Conservation (phyloP, 2,888 invertebrate species). For the Gisinianus flammeolus region DNA sequence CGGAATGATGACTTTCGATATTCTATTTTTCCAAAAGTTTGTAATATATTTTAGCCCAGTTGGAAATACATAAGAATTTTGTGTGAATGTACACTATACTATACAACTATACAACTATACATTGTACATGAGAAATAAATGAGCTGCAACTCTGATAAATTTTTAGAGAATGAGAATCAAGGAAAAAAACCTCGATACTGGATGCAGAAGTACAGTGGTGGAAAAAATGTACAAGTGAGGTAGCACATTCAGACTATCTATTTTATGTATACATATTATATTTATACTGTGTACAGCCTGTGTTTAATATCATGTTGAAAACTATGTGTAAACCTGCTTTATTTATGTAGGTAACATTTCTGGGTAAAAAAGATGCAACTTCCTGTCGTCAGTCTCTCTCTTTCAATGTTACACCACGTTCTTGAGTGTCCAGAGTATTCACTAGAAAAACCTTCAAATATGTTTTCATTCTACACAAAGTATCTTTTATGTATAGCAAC, state of each 20-base stretch:
- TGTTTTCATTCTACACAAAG: neutral
- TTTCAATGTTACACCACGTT: neutral
- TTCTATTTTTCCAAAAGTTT: too few species aligned
- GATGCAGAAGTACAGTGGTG: too few species aligned
- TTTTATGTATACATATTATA: too few species aligned
- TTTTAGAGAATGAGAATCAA: neutral
- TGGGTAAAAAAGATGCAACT: constrained; percentile 36
- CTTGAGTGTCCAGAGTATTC: neutral
- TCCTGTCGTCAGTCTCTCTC: constrained; percentile 32
- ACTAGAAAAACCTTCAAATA: neutral
- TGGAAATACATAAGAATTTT: too few species aligned
- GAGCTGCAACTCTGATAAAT: too few species aligned
- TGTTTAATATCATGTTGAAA: neutral
- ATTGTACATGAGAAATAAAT: too few species aligned
- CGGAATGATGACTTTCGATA: too few species aligned
- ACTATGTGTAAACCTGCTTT: neutral
- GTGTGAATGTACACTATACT: too few species aligned
- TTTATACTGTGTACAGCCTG: neutral
- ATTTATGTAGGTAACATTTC: constrained; percentile 30
- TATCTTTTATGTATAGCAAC: neutral
- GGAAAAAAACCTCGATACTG: neutral
- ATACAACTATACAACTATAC: too few species aligned
- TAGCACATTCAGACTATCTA: too few species aligned
- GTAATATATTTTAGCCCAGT: too few species aligned
- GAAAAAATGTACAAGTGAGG: too few species aligned